Percentiles rank a stretch among this genome's conserved stretches.
Evolutionary conservation across 2,888 invertebrate species (phyloP).

Genomic region (Drosophila testacea): DNA sequence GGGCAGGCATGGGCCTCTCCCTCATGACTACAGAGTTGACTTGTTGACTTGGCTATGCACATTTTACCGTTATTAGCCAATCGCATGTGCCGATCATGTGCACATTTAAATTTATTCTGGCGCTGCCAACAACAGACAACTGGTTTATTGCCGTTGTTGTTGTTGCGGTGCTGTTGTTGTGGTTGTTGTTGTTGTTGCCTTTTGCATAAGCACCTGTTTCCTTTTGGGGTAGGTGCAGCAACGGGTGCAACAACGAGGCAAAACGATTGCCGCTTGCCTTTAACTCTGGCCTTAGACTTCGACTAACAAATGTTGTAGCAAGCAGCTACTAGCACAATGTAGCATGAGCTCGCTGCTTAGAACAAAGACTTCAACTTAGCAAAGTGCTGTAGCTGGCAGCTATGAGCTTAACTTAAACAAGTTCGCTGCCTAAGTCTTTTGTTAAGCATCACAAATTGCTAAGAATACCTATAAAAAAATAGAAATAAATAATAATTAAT

Average conservation of each 20-base stretch:
- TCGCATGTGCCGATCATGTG: conserved; percentile 62
- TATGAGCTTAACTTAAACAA: neutral
- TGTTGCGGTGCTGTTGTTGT: conserved; percentile 4
- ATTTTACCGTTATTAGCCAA: conserved; percentile 75
- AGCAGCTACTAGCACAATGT: conserved; percentile 1
- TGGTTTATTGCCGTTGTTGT: conserved; percentile 46
- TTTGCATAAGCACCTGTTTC: conserved; percentile 73
- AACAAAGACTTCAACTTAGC: too few species aligned
- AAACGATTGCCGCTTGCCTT: conserved; percentile 20
- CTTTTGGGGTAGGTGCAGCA: conserved; percentile 38
- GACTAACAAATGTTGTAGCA: conserved; percentile 1
- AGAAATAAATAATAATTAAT: neutral
- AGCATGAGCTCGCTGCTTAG: too few species aligned
- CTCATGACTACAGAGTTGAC: conserved; percentile 22
- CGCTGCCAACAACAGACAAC: conserved; percentile 50
- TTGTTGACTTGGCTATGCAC: conserved; percentile 31
- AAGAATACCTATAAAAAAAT: neutral
- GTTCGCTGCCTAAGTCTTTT: conserved; percentile 55
- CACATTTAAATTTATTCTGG: conserved; percentile 74
- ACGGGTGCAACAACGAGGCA: conserved; percentile 4
- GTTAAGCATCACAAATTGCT: conserved; percentile 21
- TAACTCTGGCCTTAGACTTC: conserved; percentile 12
- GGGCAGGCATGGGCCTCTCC: conserved; percentile 31
- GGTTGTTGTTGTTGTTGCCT: conserved; percentile 29
- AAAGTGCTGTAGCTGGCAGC: neutral